Evolutionary conservation across 92 coral and sea anemone species (phyloP), one percentile per base, ranked within the genome.

Genomic region (Porites lobata): DNA sequence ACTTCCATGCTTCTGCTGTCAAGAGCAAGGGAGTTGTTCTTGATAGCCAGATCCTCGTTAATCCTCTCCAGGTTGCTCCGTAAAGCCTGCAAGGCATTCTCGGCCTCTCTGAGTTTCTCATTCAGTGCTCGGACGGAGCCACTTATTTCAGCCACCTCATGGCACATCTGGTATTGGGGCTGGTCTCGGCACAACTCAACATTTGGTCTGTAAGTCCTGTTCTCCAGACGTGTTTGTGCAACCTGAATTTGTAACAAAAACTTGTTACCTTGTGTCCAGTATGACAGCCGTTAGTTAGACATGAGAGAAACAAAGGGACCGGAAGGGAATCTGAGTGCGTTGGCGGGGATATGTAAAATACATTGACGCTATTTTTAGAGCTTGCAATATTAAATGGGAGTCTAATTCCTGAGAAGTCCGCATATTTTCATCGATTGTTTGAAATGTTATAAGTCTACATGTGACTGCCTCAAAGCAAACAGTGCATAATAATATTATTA

Each of bases 171-270:
- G 80, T 93, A 98, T 59, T 98, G 99, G 2, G 99, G 95, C 19
- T 90, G 91, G 70, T 98, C 99, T 57, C 99, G 92, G 80, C 99
- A 94, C 19, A 94, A 71, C 77, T 94, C 97, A 56, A 94, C 97
- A 66, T 94, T 92, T 59, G 95, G 97, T 52, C 99, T 92, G 92
- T 98, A 98, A 6, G 99, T 98, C 29, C 99, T 98, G 83, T 98
- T 98, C 91, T 98, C 99, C 81, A 98, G 96, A 57, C 99, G 96
- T 19, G 99, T 98, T 81, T 98, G 99, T 51, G 94, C 99, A 68
- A 98, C 99, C 99, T 96, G 78, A 54, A 56, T 22, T 65, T 54
- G 69, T 15, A 70, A 50, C 54, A 61, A 63, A 43, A 20, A 6
- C 7, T 69, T 77, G 12, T 50, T 14, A 70, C 29, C 20, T 11